Base-by-base conservation (phyloP, 2,888 invertebrate species). In the Drosophila colorata region DNA sequence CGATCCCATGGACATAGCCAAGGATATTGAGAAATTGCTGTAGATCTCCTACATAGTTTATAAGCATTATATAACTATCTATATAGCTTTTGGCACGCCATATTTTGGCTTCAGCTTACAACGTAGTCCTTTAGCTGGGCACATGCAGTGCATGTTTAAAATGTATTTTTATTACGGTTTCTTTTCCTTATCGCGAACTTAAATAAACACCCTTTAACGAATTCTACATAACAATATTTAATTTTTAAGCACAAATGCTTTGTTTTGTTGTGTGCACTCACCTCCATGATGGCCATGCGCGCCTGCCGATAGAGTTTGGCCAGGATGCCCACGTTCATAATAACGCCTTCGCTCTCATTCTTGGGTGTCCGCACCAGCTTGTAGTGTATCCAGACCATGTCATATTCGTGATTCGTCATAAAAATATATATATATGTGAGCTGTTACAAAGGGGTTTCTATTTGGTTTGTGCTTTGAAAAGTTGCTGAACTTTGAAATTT, bases 1-100 rank as follows among this genome's bases (percentile, higher is more conserved):
- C n/a, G 91, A 92, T 87, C 92, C 92, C 18, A 90, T 91, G 90
- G 91, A 91, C 61, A 92, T 92, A 64, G 75, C 89, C 61, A 91
- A 92, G 65, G 91, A 92, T 65, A 92, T 92, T 73, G 92, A 92
- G 61, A 91, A 91, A 53, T 64, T 92, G 49, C 74, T 92, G 47
- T 92, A 91, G 72, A 58, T 44, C 14, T 47, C 4, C 31, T 25
- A 13, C 40, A 16, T 53, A 61, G 25, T 11, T 31, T 14, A 23
- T 60, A 69, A 35, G 48, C 40, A 37, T 40, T 41, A 38, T 51
- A 18, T 18, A 23, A 4, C 37, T 69, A 33, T 47, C 23, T 43
- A n/a, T 46, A 41, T 59, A 76, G 61, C 44, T 51, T 53, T 38
- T 44, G 40, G 46, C 16, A 51, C 44, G 61, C 51, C 55, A 28